phyloP scores from a whole-genome alignment of 1,140 invertebrate genomes.

The Bombus polaris region DNA sequence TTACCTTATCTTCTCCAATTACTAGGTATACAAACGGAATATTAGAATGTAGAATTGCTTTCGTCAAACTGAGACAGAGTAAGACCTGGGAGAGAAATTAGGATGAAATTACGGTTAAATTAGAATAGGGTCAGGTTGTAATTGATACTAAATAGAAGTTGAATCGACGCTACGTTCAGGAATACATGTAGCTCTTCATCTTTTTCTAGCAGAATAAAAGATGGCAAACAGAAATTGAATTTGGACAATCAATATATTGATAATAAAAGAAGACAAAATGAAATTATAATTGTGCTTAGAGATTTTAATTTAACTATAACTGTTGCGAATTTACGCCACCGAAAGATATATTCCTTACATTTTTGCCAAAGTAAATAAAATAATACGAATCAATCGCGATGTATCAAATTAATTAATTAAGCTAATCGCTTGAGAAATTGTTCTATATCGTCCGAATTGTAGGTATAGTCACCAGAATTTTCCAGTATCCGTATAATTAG shows the following conservation, averaged over 20 bases:
- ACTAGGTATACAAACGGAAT: neutral
- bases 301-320: too few relatives aligned
- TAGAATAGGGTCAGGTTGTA: neutral
- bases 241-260: too few relatives aligned
- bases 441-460: neutral
- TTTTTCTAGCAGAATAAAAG: too few relatives aligned
- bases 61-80: neutral
- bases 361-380: too few relatives aligned
- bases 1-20: neutral
- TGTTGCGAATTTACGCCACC: too few relatives aligned
- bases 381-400: neutral
- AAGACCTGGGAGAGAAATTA: neutral
- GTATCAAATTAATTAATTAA: constrained; percentile 12
- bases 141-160: neutral
- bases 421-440: neutral
- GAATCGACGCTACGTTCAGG: neutral
- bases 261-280: too few relatives aligned
- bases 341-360: too few relatives aligned
- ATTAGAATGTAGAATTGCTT: neutral
- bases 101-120: neutral
- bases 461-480: neutral
- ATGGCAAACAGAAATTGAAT: too few relatives aligned
- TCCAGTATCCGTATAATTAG: constrained; percentile 4
- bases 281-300: too few relatives aligned
- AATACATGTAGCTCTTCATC: too few relatives aligned